A percentile compares a stretch with the other conserved stretches of the same genome.
These are phyloP conservation scores for Xyrichtys novacula DNA, from an alignment of 2,797 vertebrate species.

Conservation along the genomic window DNA sequence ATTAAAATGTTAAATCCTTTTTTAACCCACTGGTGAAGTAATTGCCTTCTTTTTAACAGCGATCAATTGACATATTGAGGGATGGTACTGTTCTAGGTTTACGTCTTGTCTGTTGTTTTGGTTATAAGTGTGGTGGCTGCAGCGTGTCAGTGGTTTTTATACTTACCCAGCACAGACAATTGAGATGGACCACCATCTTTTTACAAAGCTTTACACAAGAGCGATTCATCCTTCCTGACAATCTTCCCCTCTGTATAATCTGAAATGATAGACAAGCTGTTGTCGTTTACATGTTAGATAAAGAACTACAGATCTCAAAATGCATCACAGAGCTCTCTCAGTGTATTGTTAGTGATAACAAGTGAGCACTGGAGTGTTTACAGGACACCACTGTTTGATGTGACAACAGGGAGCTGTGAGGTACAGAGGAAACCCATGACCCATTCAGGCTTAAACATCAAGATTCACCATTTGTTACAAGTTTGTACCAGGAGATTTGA, in stretches of 20 bases:
- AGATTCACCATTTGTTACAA: slow-evolving; percentile 23
- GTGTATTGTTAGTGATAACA: neutral
- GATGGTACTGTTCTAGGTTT: neutral
- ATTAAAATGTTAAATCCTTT: too few species aligned
- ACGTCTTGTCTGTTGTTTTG: neutral
- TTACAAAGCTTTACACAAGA: slow-evolving; percentile 67
- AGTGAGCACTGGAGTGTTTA: slow-evolving; percentile 55
- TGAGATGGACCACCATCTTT: slow-evolving; percentile 55
- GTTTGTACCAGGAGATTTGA: neutral
- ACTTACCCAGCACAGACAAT: slow-evolving; percentile 81
- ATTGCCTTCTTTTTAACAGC: too few species aligned
- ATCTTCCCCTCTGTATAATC: slow-evolving; percentile 11
- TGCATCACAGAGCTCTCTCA: too few species aligned
- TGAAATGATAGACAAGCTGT: neutral
- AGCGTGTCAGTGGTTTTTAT: neutral
- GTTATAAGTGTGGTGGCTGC: neutral
- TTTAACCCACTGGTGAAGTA: too few species aligned
- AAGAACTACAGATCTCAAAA: neutral
- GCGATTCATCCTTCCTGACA: slow-evolving; percentile 61
- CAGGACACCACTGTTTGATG: slow-evolving; percentile 74
- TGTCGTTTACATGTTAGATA: neutral
- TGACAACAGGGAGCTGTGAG: slow-evolving; percentile 66
- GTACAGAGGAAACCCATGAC: slow-evolving; percentile 41
- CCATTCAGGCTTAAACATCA: slow-evolving; percentile 24
- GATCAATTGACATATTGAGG: too few species aligned